phyloP scores from a whole-genome alignment of 2,888 invertebrate genomes.

The Lepas anatifera region DNA sequence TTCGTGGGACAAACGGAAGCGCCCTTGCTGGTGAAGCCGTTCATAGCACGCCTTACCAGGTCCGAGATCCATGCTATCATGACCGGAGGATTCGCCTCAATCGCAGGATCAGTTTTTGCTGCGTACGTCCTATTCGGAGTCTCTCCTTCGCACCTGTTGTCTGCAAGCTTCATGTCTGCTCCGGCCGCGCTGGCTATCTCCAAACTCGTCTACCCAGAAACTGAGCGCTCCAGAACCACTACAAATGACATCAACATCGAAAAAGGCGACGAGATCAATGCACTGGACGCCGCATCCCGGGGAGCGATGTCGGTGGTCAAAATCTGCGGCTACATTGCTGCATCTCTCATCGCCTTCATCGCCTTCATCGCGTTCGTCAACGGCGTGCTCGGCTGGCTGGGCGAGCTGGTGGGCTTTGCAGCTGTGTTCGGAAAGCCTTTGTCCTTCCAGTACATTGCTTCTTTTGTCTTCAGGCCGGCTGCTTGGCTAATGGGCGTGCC shows the following conservation, averaged over 20 bases:
- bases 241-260: constrained; percentile 60
- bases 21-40: constrained; percentile 75
- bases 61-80: constrained; percentile 90
- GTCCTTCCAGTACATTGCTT: neutral
- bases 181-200: constrained; percentile 82
- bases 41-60: constrained; percentile 65
- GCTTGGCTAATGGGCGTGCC: constrained; percentile 69
- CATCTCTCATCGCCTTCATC: constrained; percentile 84
- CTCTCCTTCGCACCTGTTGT: constrained; percentile 71
- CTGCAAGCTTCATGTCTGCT: constrained; percentile 92
- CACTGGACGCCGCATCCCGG: constrained; percentile 79
- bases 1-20: constrained; percentile 92
- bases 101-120: constrained; percentile 82
- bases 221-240: constrained; percentile 60
- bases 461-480: constrained; percentile 64
- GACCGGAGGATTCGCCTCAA: constrained; percentile 89
- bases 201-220: constrained; percentile 87
- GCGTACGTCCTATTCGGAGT: constrained; percentile 87
- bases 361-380: constrained; percentile 76
- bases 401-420: constrained; percentile 57
- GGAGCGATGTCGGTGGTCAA: constrained; percentile 73
- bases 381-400: constrained; percentile 65
- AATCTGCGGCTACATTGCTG: constrained; percentile 57
- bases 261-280: constrained; percentile 61
- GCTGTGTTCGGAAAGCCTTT: constrained; percentile 30